These are phyloP conservation scores for Ptychadena robeensis DNA, from an alignment of 2,797 vertebrate species.

Conservation along the genomic window DNA sequence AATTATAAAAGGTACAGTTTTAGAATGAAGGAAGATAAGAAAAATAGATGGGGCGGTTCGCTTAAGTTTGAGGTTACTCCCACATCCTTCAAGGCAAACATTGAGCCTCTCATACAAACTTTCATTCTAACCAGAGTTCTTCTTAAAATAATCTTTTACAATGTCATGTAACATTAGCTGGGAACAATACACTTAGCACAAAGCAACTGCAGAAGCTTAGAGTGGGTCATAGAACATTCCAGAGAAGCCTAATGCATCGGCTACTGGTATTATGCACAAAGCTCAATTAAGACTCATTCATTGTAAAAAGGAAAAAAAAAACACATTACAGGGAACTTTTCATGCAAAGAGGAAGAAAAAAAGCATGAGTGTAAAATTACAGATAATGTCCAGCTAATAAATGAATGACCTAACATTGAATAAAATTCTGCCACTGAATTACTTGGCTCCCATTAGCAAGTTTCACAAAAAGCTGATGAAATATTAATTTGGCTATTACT, in stretches of 20 bases:
- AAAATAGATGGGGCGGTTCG: neutral
- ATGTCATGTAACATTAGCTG: neutral
- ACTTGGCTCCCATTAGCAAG: conserved; percentile 82
- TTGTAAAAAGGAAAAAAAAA: conserved; percentile 33
- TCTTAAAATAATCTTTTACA: neutral
- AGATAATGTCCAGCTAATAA: conserved; percentile 58
- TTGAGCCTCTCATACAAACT: no score
- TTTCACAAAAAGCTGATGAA: conserved; percentile 90
- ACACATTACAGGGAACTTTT: conserved; percentile 11
- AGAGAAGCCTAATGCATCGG: neutral
- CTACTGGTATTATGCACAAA: conserved; percentile 13
- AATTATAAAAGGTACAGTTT: no score
- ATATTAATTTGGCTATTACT: conserved; percentile 95
- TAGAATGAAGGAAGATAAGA: neutral
- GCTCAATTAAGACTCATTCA: conserved; percentile 45
- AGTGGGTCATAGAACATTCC: neutral
- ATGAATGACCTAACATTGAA: conserved; percentile 61
- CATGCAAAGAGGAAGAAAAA: conserved; percentile 38
- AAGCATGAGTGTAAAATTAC: conserved; percentile 53
- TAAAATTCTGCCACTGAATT: conserved; percentile 70
- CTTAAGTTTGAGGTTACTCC: no score
- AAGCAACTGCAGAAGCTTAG: neutral
- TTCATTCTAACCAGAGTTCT: neutral
- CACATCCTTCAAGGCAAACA: no score
- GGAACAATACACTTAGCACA: neutral